Evolutionary conservation across 2,113 vertebrate species (phyloP).

Genomic region (Tiliqua scincoides): DNA sequence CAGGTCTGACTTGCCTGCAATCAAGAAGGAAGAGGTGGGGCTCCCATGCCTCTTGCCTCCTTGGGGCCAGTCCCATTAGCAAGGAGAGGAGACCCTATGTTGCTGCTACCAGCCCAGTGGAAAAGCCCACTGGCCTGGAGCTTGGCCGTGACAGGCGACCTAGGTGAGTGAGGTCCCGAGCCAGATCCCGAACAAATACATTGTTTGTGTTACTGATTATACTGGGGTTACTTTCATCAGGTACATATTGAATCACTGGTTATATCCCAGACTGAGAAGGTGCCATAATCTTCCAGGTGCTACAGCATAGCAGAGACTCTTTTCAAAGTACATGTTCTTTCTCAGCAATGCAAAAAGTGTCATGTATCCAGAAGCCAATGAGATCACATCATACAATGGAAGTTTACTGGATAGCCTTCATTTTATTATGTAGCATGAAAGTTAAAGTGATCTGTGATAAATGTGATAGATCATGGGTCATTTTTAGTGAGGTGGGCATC

Average conservation of each 20-base stretch:
- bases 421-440: not conserved
- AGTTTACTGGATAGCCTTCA: not conserved
- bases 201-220: slow-evolving; percentile 27
- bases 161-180: too few species aligned
- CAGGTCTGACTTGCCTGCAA: too few species aligned
- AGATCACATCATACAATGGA: not conserved
- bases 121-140: too few species aligned
- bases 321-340: not conserved
- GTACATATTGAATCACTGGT: not conserved
- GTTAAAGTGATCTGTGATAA: not conserved
- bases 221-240: slow-evolving; percentile 15
- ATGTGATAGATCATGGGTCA: not conserved
- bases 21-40: too few species aligned
- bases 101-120: too few species aligned
- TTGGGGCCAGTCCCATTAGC: too few species aligned
- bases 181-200: too few species aligned
- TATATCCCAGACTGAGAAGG: not conserved
- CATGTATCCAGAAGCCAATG: not conserved
- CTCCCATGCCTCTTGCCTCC: too few species aligned
- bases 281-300: not conserved
- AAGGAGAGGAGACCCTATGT: too few species aligned
- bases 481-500: not conserved
- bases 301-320: not conserved
- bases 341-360: not conserved
- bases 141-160: too few species aligned